phyloP scores from a whole-genome alignment of 2,888 invertebrate genomes.

The Cheilosia vulpina region DNA sequence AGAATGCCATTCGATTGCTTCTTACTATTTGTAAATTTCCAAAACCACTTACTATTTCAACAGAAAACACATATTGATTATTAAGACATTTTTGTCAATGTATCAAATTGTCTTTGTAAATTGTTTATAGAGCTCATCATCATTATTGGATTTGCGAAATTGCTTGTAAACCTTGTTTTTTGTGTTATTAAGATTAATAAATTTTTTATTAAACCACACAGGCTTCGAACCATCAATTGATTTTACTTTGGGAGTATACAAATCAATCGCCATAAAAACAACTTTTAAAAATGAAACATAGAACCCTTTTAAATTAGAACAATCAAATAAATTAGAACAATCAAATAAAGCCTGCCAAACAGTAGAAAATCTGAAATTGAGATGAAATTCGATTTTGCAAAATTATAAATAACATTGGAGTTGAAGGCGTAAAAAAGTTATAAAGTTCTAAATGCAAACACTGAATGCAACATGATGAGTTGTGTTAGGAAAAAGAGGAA shows the following conservation, averaged over 20 bases:
- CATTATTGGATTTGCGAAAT: slow-evolving; percentile 2
- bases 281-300: not conserved
- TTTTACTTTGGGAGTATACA: not conserved
- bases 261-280: not conserved
- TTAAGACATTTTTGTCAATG: not conserved
- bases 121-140: not conserved
- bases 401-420: not conserved
- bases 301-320: not conserved
- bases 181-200: not conserved
- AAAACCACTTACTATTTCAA: not conserved
- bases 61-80: not conserved
- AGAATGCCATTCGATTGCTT: not conserved
- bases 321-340: not conserved
- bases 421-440: not conserved
- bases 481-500: not conserved
- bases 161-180: slow-evolving; percentile 10
- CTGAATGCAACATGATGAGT: not conserved
- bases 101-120: slow-evolving; percentile 2
- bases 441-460: slow-evolving; percentile 5
- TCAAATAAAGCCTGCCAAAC: not conserved
- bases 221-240: not conserved
- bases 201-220: not conserved
- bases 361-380: not conserved
- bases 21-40: not conserved
- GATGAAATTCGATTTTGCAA: not conserved